Base-by-base conservation (phyloP, 2,888 invertebrate species). In the Xestia sexstrigata region DNA sequence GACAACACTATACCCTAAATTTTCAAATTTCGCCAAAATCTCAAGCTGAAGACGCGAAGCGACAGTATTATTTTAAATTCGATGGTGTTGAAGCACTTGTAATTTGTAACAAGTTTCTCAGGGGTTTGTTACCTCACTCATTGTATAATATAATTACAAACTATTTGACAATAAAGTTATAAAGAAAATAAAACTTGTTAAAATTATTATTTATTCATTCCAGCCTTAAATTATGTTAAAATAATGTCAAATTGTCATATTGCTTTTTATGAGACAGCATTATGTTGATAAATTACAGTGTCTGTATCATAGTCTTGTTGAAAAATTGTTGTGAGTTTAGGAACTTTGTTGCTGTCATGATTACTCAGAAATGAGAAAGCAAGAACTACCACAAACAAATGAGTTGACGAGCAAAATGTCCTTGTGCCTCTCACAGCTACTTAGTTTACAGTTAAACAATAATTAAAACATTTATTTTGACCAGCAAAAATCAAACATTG, bases 81-180 rank as follows among this genome's bases (percentile, higher is more conserved):
- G 91, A 93, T 94, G 92, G 87, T 94, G 89, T 92, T 94, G 93
- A 93, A 93, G 93, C 93, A 95, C 93, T 92, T 82, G 87, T 90
- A 90, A 90, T 93, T 92, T 92, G 88, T 93, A 93, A 88, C 87
- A 91, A 90, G 87, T 92, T 92, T 92, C 90, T 91, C 88, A 82
- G 91, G 89, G 91, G 92, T 91, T 78, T 90, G 89, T 91, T 91
- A 89, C 92, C 91, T 92, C 93, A 85, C 82, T 84, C 80, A 82
- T 82, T 91, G 90, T 94, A 81, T 78, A 93, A 91, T 90, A 90
- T 92, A 93, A 92, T 90, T 88, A 88, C 86, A 87, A 90, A 89
- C 91, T 88, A 89, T 93, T 95, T 94, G 95, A 94, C 94, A 95
- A 95, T 96, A 95, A 95, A 96, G 92, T 93, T 91, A 91, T 91